A percentile compares a stretch with the other conserved stretches of the same genome.
These are phyloP conservation scores for Caracal caracal DNA, from an alignment of 2,113 vertebrate genomes.

Conservation along the genomic window DNA sequence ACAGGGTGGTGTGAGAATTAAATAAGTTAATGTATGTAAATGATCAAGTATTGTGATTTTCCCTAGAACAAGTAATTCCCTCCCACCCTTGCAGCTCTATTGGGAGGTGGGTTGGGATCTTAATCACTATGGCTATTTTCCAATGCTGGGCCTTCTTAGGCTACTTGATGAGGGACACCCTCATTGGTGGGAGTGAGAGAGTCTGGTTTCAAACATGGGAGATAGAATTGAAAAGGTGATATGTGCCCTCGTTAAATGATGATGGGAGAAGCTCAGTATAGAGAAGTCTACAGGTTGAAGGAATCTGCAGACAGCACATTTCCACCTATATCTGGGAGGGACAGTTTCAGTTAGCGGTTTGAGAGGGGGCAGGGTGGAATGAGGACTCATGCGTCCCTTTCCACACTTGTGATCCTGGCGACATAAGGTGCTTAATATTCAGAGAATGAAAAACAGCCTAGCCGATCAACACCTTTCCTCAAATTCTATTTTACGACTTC, in stretches of 20 bases:
- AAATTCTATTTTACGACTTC: neutral
- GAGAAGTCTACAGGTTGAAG: neutral
- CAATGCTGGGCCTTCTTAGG: slow-evolving; percentile 1
- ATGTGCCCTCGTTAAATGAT: neutral
- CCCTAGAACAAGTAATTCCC: neutral
- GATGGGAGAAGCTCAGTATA: neutral
- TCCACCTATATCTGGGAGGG: neutral
- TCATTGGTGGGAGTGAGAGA: neutral
- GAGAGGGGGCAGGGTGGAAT: neutral
- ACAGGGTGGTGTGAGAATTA: neutral
- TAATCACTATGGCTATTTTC: neutral
- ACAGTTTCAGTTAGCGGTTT: neutral
- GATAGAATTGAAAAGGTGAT: neutral
- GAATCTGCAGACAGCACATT: neutral
- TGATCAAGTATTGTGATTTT: neutral
- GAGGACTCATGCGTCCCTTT: neutral
- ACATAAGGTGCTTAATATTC: neutral
- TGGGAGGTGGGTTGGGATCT: neutral
- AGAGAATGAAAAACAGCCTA: neutral
- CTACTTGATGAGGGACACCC: neutral
- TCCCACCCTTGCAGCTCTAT: neutral
- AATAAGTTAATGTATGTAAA: neutral
- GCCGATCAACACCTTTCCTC: neutral
- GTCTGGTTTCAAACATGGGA: neutral
- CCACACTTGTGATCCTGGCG: neutral